These are phyloP conservation scores for Gorilla gorilla DNA, from an alignment of 2,113 vertebrate genomes.

Conservation along the genomic window DNA sequence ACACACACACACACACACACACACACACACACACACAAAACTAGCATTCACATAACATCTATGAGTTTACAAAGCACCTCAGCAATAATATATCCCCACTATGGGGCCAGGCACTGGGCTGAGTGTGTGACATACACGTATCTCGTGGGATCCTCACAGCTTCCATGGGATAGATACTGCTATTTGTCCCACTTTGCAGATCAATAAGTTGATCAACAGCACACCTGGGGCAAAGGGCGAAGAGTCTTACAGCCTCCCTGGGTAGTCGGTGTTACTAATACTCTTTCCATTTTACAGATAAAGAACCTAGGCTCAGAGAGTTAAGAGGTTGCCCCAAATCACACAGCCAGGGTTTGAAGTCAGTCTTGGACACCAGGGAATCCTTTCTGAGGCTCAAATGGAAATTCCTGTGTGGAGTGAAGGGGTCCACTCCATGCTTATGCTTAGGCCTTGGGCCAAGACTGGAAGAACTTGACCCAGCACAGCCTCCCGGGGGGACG, in stretches of 20 bases:
- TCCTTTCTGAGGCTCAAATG: neutral
- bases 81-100: neutral
- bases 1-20: neutral
- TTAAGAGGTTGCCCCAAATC: neutral
- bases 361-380: neutral
- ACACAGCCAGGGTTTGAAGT: neutral
- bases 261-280: neutral
- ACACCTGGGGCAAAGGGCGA: neutral
- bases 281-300: neutral
- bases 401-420: neutral
- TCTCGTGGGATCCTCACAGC: neutral
- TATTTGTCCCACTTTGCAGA: neutral
- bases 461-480: neutral
- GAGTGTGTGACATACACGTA: neutral
- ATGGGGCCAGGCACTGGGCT: neutral
- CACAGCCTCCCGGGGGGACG: neutral
- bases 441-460: neutral
- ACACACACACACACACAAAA: neutral
- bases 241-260: neutral
- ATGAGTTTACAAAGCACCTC: neutral
- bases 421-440: neutral
- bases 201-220: neutral
- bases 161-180: neutral
- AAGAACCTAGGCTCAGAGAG: neutral
- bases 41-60: neutral